These are phyloP conservation scores for Labeo catla DNA, from an alignment of 2,113 vertebrate genomes.

Conservation along the genomic window DNA sequence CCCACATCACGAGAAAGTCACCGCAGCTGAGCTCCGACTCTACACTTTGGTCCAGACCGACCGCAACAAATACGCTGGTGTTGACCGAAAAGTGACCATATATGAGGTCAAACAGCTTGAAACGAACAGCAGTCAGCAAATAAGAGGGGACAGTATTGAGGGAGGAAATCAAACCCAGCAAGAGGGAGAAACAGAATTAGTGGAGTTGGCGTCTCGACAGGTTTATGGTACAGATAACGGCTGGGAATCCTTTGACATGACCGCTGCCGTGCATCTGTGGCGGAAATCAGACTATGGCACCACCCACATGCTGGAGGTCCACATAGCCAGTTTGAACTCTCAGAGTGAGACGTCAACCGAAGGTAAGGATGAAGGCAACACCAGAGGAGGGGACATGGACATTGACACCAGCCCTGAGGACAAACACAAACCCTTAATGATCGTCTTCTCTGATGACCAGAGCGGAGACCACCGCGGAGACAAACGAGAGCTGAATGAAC, in stretches of 20 bases:
- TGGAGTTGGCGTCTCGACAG: conserved; percentile 85
- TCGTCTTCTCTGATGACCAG: conserved; percentile 95
- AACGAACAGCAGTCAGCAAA: conserved; percentile 55
- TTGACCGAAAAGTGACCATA: conserved; percentile 90
- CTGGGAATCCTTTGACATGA: conserved; percentile 95
- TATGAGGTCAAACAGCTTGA: conserved; percentile 76
- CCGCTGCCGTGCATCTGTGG: conserved; percentile 84
- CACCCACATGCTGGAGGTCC: conserved; percentile 88
- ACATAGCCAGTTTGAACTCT: conserved; percentile 81
- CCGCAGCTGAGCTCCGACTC: conserved; percentile 89
- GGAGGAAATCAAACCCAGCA: not conserved
- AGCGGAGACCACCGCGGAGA: conserved; percentile 85
- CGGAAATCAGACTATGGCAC: conserved; percentile 77
- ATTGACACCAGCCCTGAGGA: conserved; percentile 86
- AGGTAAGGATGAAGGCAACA: conserved; percentile 60
- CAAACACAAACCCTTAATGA: conserved; percentile 88
- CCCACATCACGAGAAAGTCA: conserved; percentile 91
- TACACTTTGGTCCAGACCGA: conserved; percentile 90
- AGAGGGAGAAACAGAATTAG: conserved; percentile 62
- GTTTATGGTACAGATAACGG: conserved; percentile 85
- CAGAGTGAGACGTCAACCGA: conserved; percentile 55
- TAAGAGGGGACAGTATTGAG: conserved; percentile 51
- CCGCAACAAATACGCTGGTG: conserved; percentile 82
- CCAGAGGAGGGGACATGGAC: conserved; percentile 79
- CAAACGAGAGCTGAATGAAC: conserved; percentile 88